A percentile compares a stretch with the other conserved stretches of the same genome.
phyloP scores from a whole-genome alignment of 2,888 invertebrate genomes.

The Acleris sparsana region DNA sequence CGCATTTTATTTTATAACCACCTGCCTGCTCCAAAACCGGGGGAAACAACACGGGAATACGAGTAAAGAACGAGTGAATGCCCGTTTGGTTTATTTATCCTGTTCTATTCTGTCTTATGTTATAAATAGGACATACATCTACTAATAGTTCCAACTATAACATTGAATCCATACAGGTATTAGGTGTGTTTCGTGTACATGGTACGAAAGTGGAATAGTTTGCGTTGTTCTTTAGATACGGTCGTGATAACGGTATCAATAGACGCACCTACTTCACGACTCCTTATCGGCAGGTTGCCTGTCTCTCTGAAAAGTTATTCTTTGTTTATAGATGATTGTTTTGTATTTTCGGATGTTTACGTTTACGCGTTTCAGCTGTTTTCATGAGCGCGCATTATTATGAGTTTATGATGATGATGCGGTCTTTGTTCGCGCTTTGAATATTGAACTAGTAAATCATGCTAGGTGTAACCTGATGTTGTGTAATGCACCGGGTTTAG shows the following conservation, averaged over 20 bases:
- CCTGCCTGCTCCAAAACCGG: slow-evolving; percentile 50
- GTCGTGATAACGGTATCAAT: slow-evolving; percentile 34
- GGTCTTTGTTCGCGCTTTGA: neutral
- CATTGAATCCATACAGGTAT: neutral
- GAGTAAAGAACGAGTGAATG: slow-evolving; percentile 54
- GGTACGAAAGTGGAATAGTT: slow-evolving; percentile 16
- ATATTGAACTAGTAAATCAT: slow-evolving; percentile 8
- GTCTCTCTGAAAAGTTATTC: slow-evolving; percentile 21
- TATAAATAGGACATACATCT: slow-evolving; percentile 37
- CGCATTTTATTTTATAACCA: slow-evolving; percentile 72
- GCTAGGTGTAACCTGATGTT: slow-evolving; percentile 10
- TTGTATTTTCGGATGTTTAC: slow-evolving; percentile 21
- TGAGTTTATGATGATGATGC: neutral
- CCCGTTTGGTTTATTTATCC: slow-evolving; percentile 59
- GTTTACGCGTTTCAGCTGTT: neutral
- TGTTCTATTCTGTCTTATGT: slow-evolving; percentile 43
- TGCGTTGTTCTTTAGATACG: slow-evolving; percentile 33
- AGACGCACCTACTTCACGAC: slow-evolving; percentile 26
- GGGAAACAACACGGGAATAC: slow-evolving; percentile 58
- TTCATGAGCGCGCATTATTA: neutral
- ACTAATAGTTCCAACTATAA: slow-evolving; percentile 1
- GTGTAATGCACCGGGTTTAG: slow-evolving; percentile 1
- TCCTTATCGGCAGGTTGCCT: slow-evolving; percentile 15
- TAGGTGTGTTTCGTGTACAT: slow-evolving; percentile 2
- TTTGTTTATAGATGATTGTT: slow-evolving; percentile 28